phyloP scores from a whole-genome alignment of 2,113 vertebrate species.

The Epinephelus moara region DNA sequence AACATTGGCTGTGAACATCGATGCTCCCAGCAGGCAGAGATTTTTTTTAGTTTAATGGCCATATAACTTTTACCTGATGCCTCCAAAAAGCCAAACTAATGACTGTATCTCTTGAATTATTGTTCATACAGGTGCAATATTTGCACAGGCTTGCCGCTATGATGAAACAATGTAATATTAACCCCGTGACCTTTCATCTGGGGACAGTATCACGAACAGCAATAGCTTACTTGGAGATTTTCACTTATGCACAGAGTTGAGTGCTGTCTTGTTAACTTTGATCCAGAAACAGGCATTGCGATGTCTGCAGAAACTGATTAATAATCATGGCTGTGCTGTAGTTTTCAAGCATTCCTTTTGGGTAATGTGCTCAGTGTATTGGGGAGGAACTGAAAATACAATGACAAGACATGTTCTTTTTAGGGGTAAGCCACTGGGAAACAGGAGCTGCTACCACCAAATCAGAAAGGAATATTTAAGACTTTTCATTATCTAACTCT shows the following conservation, averaged over 20 bases:
- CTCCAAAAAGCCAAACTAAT: slow-evolving; percentile 5
- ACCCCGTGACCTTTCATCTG: slow-evolving; percentile 6
- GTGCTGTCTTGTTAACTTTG: slow-evolving; percentile 20
- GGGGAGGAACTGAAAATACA: slow-evolving; percentile 15
- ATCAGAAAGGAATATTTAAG: not conserved
- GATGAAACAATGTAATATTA: not conserved
- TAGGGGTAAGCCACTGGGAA: not conserved
- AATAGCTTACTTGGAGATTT: not conserved
- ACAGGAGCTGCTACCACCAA: slow-evolving; percentile 5
- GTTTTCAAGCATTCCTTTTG: slow-evolving; percentile 13
- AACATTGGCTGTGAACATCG: slow-evolving; percentile 1
- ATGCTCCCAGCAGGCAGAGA: not conserved
- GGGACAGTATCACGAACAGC: not conserved
- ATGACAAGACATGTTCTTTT: slow-evolving; percentile 17
- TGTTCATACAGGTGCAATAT: not conserved
- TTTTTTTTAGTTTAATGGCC: slow-evolving; percentile 19
- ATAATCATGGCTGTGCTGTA: slow-evolving; percentile 1
- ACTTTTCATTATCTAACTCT: slow-evolving; percentile 34
- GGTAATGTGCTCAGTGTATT: slow-evolving; percentile 13
- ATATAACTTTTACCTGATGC: not conserved
- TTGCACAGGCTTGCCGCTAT: not conserved
- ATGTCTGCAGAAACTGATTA: slow-evolving; percentile 22
- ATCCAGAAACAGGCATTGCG: slow-evolving; percentile 10
- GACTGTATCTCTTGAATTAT: slow-evolving; percentile 13
- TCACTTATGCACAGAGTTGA: slow-evolving; percentile 1